Evolutionary conservation across 2,797 vertebrate species (phyloP), one percentile per base, ranked within the genome.

Genomic region (Siniperca undulata): DNA sequence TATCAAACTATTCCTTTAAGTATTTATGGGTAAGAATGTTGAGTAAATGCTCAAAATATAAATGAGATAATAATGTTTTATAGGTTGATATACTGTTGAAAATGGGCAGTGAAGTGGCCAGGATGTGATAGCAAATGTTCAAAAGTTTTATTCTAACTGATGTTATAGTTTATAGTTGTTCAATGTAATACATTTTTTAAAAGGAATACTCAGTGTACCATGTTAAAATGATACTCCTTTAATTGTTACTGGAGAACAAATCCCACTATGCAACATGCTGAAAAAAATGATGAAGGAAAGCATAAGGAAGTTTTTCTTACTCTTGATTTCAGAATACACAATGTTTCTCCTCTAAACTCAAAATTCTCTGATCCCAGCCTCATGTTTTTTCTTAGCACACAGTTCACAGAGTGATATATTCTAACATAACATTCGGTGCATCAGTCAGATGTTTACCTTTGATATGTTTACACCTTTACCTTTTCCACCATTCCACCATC

Each of bases 321-420:
- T 80, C 55, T 68, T 79, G 73, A 56, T 59, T 68, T 55, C n/a
- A 76, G 70, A 84, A 58, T 81, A 64, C 61, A 81, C 44, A 72
- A 24, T 74, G 14, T 83, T 56, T 72, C 46, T 77, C n/a, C 52
- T 87, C 44, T 89, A 65, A 75, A 78, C 68, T 65, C 30, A 0
- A 42, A 55, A 19, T 62, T 73, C 72, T 85, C 76, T 72, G 70
- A 88, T 82, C 83, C 30, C 22, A 61, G 52, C 14, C 46, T 70
- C 5, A 4, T 64, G 52, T 24, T 34, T 70, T 67, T 50, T 52
- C 53, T 73, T 36, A 30, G 36, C 10, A 30, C 70, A 69, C 44
- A 52, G 20, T 19, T 17, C 62, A 62, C 52, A 71, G 61, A 84
- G 20, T 0, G 44, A 77, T 81, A 66, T 67, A 59, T 73, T 70